Evolutionary conservation across 2,113 vertebrate species (phyloP), one percentile per base, ranked within the genome.

Genomic region (Scortum barcoo): DNA sequence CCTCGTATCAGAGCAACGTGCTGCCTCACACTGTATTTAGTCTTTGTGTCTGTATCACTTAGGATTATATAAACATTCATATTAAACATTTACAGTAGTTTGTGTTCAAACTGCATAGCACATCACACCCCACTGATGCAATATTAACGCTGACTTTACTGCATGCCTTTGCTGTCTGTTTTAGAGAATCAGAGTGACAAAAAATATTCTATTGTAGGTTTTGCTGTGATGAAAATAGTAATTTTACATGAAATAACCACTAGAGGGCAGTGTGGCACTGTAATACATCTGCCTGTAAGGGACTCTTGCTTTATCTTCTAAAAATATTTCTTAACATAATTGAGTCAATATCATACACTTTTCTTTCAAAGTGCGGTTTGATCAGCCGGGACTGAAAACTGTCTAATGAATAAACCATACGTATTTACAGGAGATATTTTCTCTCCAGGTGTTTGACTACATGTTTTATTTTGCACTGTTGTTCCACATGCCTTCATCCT

Each of bases 191-290:
- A 26, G 3, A 57, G 8, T 51, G 7, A 80, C 4, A 36, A 26
- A 26, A 14, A 2, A 22, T 20, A 3, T 24, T 36, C 19, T 3
- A 12, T 5, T 56, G 50, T 24, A 58, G n/a, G 22, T 33, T 50
- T 6, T 4, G 4, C 4, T 22, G 2, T 33, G 24, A 17, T 74
- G 10, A 36, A 56, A 53, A 58, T 5, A 7, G 54, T 74, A 50
- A 60, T n/a, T 11, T 2, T 14, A 63, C 54, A 16, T 3, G 0
- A 6, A 6, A 2, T 4, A 0, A 0, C 75, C 92, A 90, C 81
- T 51, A 93, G 93, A 85, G 79, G 90, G 78, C 86, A 89, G 86
- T 90, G 88, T 92, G 26, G 67, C 22, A 67, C 83, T 87, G 46
- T 28, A 60, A 8, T 16, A 33, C 40, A 42, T 13, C 7, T 3